Base-by-base conservation (phyloP, 1,140 invertebrate species). In the Venturia canescens region DNA sequence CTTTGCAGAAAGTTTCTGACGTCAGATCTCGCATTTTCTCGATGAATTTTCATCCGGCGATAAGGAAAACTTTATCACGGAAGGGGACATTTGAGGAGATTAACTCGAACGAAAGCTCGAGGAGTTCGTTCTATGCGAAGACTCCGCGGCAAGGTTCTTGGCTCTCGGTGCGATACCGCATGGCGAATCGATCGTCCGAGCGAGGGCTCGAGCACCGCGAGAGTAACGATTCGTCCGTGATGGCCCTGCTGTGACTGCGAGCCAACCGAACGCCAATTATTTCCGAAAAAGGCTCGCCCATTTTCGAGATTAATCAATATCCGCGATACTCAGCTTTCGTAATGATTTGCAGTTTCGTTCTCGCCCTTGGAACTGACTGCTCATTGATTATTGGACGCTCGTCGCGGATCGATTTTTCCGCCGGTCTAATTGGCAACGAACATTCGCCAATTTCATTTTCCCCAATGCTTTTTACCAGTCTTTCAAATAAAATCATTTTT, bases 141-240 rank as follows among this genome's bases (percentile, higher is more conserved):
- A 66, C 60, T 66, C 60, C 27, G 60, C 27, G 60, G 13, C 21
- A 27, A 27, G 60, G 60, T 27, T 66, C 60, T 66, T 66, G 60
- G 60, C 60, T 26, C 60, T 66, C 7, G 60, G 60, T 9, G 60
- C 26, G 60, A 66, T 66, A 26, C 60, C 23, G 60, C 60, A 66
- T 66, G 60, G 60, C 60, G 60, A 66, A 66, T 66, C 60, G 60
- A 66, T 66, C 60, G 60, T 66, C 60, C 60, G 60, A 66, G 60
- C 60, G 60, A 66, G 60, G 21, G 60, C 60, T 66, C 23, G 60
- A 26, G 60, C 21, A 1, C 2, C 60, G 60, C 60, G 60, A 66
- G 60, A 66, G 60, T 66, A 66, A 66, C 60, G 60, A 66, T 66
- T 66, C 23, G 60, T 27, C 21, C 60, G 15, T 66, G 23, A 66